Conservation (phyloP, 2,888 invertebrate genomes). For the Leistus spinibarbis region DNA sequence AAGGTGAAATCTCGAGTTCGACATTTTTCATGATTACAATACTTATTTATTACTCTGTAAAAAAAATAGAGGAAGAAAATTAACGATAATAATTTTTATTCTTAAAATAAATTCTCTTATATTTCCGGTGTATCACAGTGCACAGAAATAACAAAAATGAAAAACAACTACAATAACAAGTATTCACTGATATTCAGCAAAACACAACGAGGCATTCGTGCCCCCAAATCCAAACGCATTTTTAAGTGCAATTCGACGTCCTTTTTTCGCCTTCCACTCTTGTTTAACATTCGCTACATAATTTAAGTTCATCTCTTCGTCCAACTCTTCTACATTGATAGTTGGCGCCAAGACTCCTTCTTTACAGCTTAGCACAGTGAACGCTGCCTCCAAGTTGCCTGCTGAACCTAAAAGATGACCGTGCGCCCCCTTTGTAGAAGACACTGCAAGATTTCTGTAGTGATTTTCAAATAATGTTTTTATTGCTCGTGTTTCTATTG, state of each 20-base stretch:
- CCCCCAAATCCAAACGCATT: constrained; percentile 99
- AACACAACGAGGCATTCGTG: constrained; percentile 89
- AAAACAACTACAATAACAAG: neutral
- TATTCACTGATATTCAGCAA: constrained; percentile 56
- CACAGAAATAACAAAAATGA: neutral
- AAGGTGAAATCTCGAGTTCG: too few species aligned
- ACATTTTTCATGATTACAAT: too few species aligned
- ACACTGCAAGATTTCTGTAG: constrained; percentile 68
- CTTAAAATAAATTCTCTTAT: neutral
- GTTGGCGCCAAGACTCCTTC: constrained; percentile 84
- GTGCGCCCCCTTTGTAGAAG: constrained; percentile 95
- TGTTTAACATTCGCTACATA: constrained; percentile 68
- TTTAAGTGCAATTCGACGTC: constrained; percentile 78
- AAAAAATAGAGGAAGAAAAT: neutral
- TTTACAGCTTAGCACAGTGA: constrained; percentile 80
- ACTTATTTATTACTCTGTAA: too few species aligned
- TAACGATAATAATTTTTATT: neutral
- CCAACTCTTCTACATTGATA: constrained; percentile 77
- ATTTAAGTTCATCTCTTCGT: constrained; percentile 68
- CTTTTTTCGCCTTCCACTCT: constrained; percentile 62
- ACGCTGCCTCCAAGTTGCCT: constrained; percentile 91
- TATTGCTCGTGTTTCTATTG: constrained; percentile 82
- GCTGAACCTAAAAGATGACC: constrained; percentile 96
- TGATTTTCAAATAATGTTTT: constrained; percentile 69
- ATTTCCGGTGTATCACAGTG: neutral